Percentiles rank a stretch among this genome's conserved stretches.
phyloP scores from a whole-genome alignment of 2,113 vertebrate species.

The Microcebus ravelobensis region DNA sequence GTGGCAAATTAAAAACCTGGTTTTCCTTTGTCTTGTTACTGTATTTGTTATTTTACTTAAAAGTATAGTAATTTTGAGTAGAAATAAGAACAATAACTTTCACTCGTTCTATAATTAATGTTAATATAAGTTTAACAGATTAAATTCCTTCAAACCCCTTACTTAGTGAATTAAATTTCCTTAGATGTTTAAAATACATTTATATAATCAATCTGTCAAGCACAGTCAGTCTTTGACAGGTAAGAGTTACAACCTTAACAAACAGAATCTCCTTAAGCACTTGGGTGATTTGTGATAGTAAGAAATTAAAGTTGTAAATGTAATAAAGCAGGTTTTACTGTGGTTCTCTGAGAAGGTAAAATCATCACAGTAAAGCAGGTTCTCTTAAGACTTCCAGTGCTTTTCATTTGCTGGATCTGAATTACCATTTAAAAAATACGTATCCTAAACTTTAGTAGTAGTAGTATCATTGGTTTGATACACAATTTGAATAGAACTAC shows the following conservation, averaged over 20 bases:
- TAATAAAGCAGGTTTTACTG: neutral
- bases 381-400: neutral
- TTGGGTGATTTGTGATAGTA: conserved; percentile 32
- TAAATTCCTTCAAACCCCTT: conserved; percentile 34
- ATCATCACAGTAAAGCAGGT: neutral
- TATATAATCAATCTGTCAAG: neutral
- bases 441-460: conserved; percentile 1
- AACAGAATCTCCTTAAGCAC: neutral
- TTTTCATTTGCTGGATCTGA: conserved; percentile 40
- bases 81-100: conserved; percentile 38
- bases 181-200: conserved; percentile 34
- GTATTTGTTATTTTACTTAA: conserved; percentile 12
- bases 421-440: neutral
- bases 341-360: no score
- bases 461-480: neutral
- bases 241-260: conserved; percentile 6
- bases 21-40: conserved; percentile 19
- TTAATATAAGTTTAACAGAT: conserved; percentile 51
- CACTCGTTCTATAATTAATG: conserved; percentile 10
- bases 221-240: neutral
- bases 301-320: conserved; percentile 47
- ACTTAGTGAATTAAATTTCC: conserved; percentile 49
- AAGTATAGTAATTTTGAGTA: conserved; percentile 31
- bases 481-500: no score
- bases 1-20: neutral